Conservation (phyloP, 2,113 vertebrate species). For the Eubucco bourcierii region DNA sequence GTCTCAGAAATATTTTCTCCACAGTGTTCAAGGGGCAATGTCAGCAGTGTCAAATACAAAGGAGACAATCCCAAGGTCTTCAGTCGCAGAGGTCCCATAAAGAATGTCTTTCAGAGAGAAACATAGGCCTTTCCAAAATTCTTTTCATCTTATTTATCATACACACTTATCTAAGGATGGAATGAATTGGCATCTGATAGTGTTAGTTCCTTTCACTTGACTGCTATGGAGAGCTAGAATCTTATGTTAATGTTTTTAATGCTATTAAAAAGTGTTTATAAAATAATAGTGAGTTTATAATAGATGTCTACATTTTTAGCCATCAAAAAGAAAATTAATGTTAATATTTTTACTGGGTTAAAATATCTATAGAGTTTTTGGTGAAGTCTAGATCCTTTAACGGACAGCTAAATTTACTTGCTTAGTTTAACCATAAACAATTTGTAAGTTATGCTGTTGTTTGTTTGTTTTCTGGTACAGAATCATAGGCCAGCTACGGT, state of each 20-base stretch:
- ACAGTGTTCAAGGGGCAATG: rapidly evolving
- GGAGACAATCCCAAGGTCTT: background rate
- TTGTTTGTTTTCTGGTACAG: too few species aligned
- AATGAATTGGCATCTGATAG: background rate
- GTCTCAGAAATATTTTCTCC: background rate
- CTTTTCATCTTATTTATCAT: background rate
- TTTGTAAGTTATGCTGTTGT: background rate
- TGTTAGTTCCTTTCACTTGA: background rate
- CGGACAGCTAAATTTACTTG: background rate
- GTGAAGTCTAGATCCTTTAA: background rate
- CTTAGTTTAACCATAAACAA: background rate
- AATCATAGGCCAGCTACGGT: too few species aligned
- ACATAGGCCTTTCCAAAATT: background rate
- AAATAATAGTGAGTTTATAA: background rate
- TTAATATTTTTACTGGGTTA: background rate
- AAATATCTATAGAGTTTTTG: background rate
- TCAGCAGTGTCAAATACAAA: background rate
- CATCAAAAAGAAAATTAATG: background rate
- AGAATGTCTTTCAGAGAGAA: background rate
- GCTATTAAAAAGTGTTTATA: background rate
- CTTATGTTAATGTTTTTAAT: background rate
- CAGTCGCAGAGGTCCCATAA: background rate
- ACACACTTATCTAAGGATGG: background rate
- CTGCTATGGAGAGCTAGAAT: background rate
- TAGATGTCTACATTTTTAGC: background rate